Evolutionary conservation across 2,888 invertebrate species (phyloP).

Genomic region (Drosophila birchii): DNA sequence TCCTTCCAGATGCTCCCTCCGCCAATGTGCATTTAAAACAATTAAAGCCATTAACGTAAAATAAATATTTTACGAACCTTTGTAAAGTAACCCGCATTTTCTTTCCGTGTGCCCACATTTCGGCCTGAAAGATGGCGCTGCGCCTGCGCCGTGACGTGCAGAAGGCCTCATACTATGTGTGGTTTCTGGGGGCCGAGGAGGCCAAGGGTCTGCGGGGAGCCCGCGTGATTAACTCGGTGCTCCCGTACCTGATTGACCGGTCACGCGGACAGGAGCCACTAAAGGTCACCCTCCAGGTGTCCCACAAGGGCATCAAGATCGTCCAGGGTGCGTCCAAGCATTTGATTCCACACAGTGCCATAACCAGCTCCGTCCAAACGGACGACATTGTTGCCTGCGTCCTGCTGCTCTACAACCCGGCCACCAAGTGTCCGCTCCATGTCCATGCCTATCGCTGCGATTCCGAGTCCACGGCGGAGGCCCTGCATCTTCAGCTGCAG

Average conservation of each 20-base stretch:
- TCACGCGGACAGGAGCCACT: slow-evolving; percentile 94
- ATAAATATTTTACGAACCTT: neutral
- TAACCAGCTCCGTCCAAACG: slow-evolving; percentile 95
- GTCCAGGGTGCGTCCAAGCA: slow-evolving; percentile 94
- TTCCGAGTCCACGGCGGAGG: slow-evolving; percentile 95
- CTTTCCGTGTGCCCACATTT: slow-evolving; percentile 34
- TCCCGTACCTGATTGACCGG: slow-evolving; percentile 92
- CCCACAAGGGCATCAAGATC: slow-evolving; percentile 97
- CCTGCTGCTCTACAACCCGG: slow-evolving; percentile 95
- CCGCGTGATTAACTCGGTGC: slow-evolving; percentile 93
- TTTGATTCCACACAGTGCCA: slow-evolving; percentile 96
- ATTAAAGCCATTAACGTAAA: slow-evolving; percentile 3
- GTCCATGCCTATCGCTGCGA: slow-evolving; percentile 98
- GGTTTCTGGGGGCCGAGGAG: slow-evolving; percentile 98
- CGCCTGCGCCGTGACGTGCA: slow-evolving; percentile 93
- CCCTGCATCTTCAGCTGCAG: slow-evolving; percentile 93
- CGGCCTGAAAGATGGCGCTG: slow-evolving; percentile 87
- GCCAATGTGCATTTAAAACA: slow-evolving; percentile 28
- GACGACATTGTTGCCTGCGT: slow-evolving; percentile 98
- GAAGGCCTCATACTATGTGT: slow-evolving; percentile 95
- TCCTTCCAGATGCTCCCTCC: slow-evolving; percentile 22
- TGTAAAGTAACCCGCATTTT: slow-evolving; percentile 5
- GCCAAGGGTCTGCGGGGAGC: slow-evolving; percentile 94
- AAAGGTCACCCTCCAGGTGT: slow-evolving; percentile 95
- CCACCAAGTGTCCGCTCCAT: slow-evolving; percentile 96